Base-by-base conservation (phyloP, 1,140 invertebrate genomes). In the Bombus confusus region DNA sequence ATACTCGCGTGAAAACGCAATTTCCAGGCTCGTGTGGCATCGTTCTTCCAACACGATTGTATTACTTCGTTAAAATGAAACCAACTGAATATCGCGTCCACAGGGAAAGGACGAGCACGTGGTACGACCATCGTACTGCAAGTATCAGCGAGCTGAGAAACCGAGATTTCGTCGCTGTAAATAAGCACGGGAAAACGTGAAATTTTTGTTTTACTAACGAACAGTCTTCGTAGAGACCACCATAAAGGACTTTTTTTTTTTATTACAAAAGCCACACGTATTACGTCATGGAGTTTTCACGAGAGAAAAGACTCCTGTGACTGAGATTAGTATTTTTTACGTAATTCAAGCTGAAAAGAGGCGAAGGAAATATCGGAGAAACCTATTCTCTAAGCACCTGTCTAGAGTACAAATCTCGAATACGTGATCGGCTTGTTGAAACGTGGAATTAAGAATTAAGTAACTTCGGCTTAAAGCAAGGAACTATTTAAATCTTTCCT, bases 1-100 rank as follows among this genome's bases (percentile, higher is more conserved):
- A 81, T 75, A 85, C 84, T 43, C 84, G 84, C 78, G 84, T 81
- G 84, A 86, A 83, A 86, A 77, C 43, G 52, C 80, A 47, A 77
- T 86, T 77, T 83, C 52, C 43, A 59, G 66, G 59, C 77, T 73
- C 83, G 69, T 43, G 52, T 62, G 83, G 47, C 39, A 68, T 68
- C 59, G 76, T 84, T 41, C 72, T 34, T 77, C 57, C 73, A 37
- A 41, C n/a, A 34, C 78, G 78, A 81, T 85, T 85, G 68, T 85
- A 10, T 85, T 85, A 85, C 83, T 72, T 85, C 77, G 83, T 85
- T 85, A 80, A 85, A 85, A 73, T 6, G 68, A 52, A 43, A 47
- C 66, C 31, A 28, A 37, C 25, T 15, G 83, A 47, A 59, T 71
- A 76, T 37, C 34, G 57, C 22, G 52, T 62, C 13, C 9, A n/a